Conservation (phyloP, 1,140 invertebrate genomes). For the Piezodorus guildinii region DNA sequence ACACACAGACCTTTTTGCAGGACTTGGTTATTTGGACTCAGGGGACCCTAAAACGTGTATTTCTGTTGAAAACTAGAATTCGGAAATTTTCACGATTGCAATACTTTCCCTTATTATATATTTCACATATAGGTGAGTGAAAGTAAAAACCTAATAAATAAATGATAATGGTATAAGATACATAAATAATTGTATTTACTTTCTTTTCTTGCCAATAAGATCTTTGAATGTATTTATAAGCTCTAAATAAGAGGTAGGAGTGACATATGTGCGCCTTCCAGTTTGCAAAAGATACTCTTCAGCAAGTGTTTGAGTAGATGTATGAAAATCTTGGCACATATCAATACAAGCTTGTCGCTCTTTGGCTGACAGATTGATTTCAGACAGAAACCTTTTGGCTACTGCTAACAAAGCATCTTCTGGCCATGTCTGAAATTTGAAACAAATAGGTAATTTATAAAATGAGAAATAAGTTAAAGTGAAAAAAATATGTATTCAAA, state of each 20-base stretch:
- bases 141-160: too few species aligned
- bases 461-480: neutral
- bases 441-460: neutral
- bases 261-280: slow-evolving; percentile 77
- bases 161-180: too few species aligned
- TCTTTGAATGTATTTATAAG: slow-evolving; percentile 83
- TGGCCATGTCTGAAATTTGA: slow-evolving; percentile 64
- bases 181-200: slow-evolving; percentile 40
- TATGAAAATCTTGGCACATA: slow-evolving; percentile 87
- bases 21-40: too few species aligned
- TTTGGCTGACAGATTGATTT: slow-evolving; percentile 65
- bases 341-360: slow-evolving; percentile 61
- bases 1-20: too few species aligned
- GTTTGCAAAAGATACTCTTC: slow-evolving; percentile 56
- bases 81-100: too few species aligned
- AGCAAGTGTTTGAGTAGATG: slow-evolving; percentile 66
- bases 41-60: too few species aligned
- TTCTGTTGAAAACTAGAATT: too few species aligned
- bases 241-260: slow-evolving; percentile 87
- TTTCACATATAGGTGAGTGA: too few species aligned
- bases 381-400: slow-evolving; percentile 73
- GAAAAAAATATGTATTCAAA: slow-evolving; percentile 15
- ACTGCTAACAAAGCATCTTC: slow-evolving; percentile 85
- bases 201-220: slow-evolving; percentile 63
- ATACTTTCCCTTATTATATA: too few species aligned